Evolutionary conservation across 2,113 vertebrate species (phyloP).

Genomic region (Phyllostomus hastatus): DNA sequence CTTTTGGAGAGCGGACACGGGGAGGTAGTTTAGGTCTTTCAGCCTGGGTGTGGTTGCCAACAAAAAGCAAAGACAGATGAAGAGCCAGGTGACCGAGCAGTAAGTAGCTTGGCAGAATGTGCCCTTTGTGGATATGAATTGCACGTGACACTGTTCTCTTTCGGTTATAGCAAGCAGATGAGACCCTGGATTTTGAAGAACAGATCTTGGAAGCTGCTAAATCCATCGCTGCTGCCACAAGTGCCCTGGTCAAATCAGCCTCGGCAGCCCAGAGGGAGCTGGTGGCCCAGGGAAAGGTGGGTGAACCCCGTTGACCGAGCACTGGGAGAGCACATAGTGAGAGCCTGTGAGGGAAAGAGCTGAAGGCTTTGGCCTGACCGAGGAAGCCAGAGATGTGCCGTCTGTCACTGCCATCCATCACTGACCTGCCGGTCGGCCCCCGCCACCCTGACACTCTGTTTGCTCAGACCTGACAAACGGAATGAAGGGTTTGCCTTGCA

Average conservation of each 20-base stretch:
- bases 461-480: neutral
- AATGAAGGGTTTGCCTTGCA: constrained; percentile 25
- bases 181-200: constrained; percentile 98
- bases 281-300: constrained; percentile 98
- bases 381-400: neutral
- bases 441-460: neutral
- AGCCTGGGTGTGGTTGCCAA: neutral
- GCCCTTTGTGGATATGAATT: neutral
- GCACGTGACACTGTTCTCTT: constrained; percentile 72
- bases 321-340: accelerated
- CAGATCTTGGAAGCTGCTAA: constrained; percentile 99
- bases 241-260: constrained; percentile 97
- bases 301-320: constrained; percentile 41
- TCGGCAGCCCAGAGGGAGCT: constrained; percentile 98
- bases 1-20: neutral
- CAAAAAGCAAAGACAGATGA: neutral
- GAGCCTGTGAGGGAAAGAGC: neutral
- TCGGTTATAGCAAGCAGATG: constrained; percentile 94
- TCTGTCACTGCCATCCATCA: too few species aligned
- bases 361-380: neutral
- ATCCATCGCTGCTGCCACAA: constrained; percentile 97
- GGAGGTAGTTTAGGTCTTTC: neutral
- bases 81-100: neutral
- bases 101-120: constrained; percentile 21
- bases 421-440: neutral